phyloP scores from a whole-genome alignment of 2,113 vertebrate species.

The Antidorcas marsupialis region DNA sequence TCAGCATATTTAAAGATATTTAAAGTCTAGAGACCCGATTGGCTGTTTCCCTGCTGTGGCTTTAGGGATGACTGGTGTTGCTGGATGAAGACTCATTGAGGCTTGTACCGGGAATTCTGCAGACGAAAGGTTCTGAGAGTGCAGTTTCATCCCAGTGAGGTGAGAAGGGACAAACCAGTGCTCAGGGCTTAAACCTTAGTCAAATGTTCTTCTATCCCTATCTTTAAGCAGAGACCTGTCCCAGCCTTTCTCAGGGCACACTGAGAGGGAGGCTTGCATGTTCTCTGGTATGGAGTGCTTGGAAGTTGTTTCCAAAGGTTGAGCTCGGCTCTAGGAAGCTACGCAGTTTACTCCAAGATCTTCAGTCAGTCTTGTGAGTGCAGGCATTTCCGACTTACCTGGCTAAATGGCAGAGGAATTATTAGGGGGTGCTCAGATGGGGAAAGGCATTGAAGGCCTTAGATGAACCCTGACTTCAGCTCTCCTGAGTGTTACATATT shows the following conservation, averaged over 20 bases:
- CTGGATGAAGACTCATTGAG: background rate
- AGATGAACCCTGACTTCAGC: background rate
- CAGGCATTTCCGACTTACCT: background rate
- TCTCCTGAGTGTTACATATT: background rate
- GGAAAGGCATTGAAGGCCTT: background rate
- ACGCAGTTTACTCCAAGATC: background rate
- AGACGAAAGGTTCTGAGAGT: background rate
- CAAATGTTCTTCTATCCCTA: background rate
- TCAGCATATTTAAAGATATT: background rate
- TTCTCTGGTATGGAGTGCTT: background rate
- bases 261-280: background rate
- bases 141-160: background rate
- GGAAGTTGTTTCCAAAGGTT: background rate
- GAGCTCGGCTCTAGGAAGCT: background rate
- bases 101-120: background rate
- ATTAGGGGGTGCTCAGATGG: background rate
- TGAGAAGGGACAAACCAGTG: background rate
- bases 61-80: background rate
- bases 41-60: background rate
- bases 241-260: background rate
- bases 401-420: background rate
- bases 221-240: background rate
- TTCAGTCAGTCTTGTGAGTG: background rate
- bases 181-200: background rate
- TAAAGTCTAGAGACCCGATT: background rate